Base-by-base conservation (phyloP, 1,140 invertebrate genomes). In the Zaprionus africanus region DNA sequence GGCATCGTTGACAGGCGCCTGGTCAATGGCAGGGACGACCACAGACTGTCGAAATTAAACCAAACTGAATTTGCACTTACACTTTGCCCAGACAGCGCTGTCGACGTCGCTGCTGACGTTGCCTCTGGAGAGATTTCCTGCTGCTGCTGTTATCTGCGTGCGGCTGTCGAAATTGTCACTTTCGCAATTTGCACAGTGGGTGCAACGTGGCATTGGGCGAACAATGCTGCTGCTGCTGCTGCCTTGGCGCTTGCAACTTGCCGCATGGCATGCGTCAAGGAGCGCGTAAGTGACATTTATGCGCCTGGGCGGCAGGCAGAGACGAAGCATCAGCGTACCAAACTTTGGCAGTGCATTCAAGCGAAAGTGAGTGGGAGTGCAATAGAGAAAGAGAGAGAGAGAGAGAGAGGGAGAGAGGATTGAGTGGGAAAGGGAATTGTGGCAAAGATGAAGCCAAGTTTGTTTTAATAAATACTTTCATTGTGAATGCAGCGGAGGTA, bases 281-380 rank as follows among this genome's bases (percentile, higher is more conserved):
- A 86, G 78, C 85, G 87, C 81, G 73, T 87, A 91, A 91, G 88
- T 91, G 88, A 91, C 88, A 91, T 91, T 91, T 91, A 91, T 91
- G 88, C 88, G 83, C 81, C 84, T 84, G 80, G 78, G 71, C 70
- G 70, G 67, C 80, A 54, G 67, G 41, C 41, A 17, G 67, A 57
- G 56, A 51, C 51, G 58, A 61, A 31, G 59, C 43, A 11, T 34
- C 63, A 19, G 26, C 49, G 31, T 28, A 58, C 46, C 70, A 77
- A 77, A 77, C 75, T 77, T 69, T 64, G 43, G 53, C 62, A 81
- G 79, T 60, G 59, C 76, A 66, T 41, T 57, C 17, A 49, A 49
- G 36, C 56, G 43, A 36, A 7, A 38, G 34, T 11, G 64, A 60
- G 74, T 51, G 66, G 57, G 46, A 31, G 41, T 34, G 49, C 31